Conservation (phyloP, 2,797 vertebrate species). For the Alcedo quadribrachys region DNA sequence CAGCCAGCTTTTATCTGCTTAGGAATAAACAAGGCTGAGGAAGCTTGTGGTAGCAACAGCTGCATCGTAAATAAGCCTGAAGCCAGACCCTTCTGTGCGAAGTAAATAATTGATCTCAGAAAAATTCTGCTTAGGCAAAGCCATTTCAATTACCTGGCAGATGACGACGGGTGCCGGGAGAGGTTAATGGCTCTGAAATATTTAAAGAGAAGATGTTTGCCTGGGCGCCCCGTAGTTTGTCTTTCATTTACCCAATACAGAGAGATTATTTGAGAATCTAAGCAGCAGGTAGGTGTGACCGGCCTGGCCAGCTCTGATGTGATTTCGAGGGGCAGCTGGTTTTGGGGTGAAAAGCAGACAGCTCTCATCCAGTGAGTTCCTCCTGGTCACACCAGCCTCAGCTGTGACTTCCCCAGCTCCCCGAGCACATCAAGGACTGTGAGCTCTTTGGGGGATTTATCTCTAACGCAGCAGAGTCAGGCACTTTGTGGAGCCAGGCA, state of each 20-base stretch:
- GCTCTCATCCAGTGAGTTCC: background rate
- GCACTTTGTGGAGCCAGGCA: background rate
- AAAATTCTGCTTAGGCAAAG: slow-evolving; percentile 43
- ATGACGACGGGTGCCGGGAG: background rate
- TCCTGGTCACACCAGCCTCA: background rate
- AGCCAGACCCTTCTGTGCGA: slow-evolving; percentile 30
- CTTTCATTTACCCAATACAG: background rate
- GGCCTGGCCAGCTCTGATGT: fast-evolving
- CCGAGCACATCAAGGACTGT: fast-evolving
- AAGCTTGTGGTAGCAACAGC: slow-evolving; percentile 22
- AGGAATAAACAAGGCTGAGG: slow-evolving; percentile 56
- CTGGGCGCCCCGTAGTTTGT: fast-evolving
- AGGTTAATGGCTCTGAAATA: slow-evolving; percentile 26
- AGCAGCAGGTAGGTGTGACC: background rate
- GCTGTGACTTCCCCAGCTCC: background rate
- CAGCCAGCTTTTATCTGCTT: slow-evolving; percentile 47
- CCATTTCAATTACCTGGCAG: slow-evolving; percentile 37
- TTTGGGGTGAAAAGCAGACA: background rate
- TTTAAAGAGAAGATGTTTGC: background rate
- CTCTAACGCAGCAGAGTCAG: background rate
- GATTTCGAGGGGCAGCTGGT: fast-evolving
- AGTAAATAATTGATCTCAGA: slow-evolving; percentile 59
- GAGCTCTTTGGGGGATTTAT: background rate
- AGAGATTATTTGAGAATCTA: background rate
- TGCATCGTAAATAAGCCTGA: slow-evolving; percentile 25